phyloP scores from a whole-genome alignment of 1,140 invertebrate genomes.

The Drosophila elegans region DNA sequence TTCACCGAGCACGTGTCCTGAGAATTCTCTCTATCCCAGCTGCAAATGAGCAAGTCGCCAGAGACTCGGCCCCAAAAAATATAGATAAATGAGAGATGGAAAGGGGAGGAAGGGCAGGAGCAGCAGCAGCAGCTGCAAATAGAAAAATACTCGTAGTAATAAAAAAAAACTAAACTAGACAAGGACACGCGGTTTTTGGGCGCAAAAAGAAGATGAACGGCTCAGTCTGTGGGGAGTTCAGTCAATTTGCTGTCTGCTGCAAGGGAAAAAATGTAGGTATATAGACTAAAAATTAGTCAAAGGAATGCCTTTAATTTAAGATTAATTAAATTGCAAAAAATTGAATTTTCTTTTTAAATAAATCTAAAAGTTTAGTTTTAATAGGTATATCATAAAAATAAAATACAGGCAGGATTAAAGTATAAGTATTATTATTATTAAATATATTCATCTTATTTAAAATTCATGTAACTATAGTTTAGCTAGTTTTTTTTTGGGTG shows the following conservation, averaged over 20 bases:
- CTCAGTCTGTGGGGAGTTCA: conserved; percentile 62
- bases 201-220: conserved; percentile 5
- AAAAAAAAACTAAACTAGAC: conserved; percentile 65
- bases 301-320: background rate
- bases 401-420: no score
- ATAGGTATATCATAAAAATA: no score
- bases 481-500: no score
- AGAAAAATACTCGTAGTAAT: conserved; percentile 63
- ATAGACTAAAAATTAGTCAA: background rate
- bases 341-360: background rate
- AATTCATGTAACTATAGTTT: no score
- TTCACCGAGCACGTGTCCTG: conserved; percentile 51
- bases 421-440: no score
- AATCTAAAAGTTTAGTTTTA: no score
- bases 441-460: no score
- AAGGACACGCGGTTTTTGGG: conserved; percentile 36
- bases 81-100: background rate
- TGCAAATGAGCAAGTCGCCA: conserved; percentile 74
- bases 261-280: background rate
- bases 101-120: conserved; percentile 17
- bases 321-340: background rate
- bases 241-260: conserved; percentile 58
- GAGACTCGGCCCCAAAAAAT: conserved; percentile 53
- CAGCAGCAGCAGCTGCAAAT: conserved; percentile 57
- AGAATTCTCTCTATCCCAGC: conserved; percentile 47